Base-by-base conservation (phyloP, 1,140 invertebrate genomes). In the Zaprionus gabonicus region DNA sequence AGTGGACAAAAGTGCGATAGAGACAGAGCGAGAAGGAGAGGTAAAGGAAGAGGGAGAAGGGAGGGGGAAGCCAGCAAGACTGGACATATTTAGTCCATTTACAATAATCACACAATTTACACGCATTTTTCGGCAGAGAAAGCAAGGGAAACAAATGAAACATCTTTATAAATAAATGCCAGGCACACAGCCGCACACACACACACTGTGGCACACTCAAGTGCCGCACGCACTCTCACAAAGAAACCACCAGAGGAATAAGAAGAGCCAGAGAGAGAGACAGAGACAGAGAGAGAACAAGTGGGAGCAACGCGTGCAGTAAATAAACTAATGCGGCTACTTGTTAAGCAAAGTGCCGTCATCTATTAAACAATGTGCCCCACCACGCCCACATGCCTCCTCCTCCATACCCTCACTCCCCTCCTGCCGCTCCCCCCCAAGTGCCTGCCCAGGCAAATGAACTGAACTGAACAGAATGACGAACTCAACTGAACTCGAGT, bases 91-190 rank as follows among this genome's bases (percentile, higher is more conserved):
- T 71, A 69, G 67, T 59, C 78, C 84, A 87, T 81, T 87, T 83
- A 88, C 81, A 83, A 83, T 87, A 87, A 87, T 87, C 84, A 88
- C 84, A 87, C 84, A 84, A 87, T 87, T 87, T 87, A 87, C 84
- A 87, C 84, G 84, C 84, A 83, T 82, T 87, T 80, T 82, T 68
- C 73, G 76, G 69, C 63, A 60, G 38, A 12, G 25, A 58, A 27
- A 28, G 60, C 28, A 25, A 17, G 64, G 60, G 56, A 51, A 56
- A 55, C 41, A 80, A 78, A 83, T 78, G 70, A 68, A 76, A 79
- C 64, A 70, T 80, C 65, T 79, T 80, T 71, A 86, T 88, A 71
- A 65, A 88, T 87, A 88, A 88, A 87, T 87, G 77, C 80, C 63
- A 71, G 70, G 82, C 75, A 71, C 41, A 53, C 44, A 28, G 17